phyloP scores from a whole-genome alignment of 2,888 invertebrate species.

The Troides aeacus region DNA sequence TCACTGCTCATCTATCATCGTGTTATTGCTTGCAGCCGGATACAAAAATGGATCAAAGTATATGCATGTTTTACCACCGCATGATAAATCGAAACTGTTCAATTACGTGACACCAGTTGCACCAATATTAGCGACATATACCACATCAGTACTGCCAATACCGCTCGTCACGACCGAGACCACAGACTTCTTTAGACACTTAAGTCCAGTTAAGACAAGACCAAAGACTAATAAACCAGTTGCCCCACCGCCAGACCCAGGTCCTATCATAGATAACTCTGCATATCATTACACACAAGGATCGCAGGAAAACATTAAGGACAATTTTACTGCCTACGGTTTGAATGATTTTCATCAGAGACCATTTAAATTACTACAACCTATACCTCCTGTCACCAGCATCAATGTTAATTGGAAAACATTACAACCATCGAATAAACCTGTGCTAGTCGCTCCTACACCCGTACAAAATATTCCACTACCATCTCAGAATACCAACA shows the following conservation, averaged over 20 bases:
- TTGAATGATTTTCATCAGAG: conserved; percentile 18
- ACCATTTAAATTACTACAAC: conserved; percentile 24
- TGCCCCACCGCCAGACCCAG: conserved; percentile 34
- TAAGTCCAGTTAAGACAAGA: conserved; percentile 48
- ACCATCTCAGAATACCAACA: background rate
- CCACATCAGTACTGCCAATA: conserved; percentile 45
- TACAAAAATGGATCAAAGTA: conserved; percentile 48
- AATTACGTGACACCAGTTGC: conserved; percentile 60
- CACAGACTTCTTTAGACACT: conserved; percentile 49
- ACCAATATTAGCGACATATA: conserved; percentile 41
- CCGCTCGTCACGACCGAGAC: conserved; percentile 49
- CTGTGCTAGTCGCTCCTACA: conserved; percentile 7
- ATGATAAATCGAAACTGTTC: conserved; percentile 39
- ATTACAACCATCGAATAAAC: conserved; percentile 9
- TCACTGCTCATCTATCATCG: conserved; percentile 47
- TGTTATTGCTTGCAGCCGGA: conserved; percentile 71
- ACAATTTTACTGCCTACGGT: conserved; percentile 16
- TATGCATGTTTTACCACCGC: conserved; percentile 47
- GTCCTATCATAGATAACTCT: conserved; percentile 26
- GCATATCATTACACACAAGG: conserved; percentile 30
- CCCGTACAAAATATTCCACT: conserved; percentile 9
- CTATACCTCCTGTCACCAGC: conserved; percentile 22
- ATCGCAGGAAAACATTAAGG: conserved; percentile 10
- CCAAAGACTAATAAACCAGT: conserved; percentile 50
- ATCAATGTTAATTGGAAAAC: conserved; percentile 25